A percentile compares a stretch with the other conserved stretches of the same genome.
phyloP scores from a whole-genome alignment of 2,888 invertebrate genomes.

The Apodemia duryi region DNA sequence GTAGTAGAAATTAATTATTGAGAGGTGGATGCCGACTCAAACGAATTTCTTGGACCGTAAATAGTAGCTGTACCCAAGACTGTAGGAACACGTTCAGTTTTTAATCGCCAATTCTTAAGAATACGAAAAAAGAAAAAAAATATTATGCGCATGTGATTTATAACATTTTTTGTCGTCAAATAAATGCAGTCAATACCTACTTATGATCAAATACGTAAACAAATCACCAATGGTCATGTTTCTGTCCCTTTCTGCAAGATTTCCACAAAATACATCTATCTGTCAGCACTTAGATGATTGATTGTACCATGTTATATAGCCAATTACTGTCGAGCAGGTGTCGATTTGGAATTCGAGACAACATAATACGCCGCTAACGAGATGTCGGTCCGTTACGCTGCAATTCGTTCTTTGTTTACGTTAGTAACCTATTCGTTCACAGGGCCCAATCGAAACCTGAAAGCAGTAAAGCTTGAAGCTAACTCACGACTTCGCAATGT shows the following conservation, averaged over 20 bases:
- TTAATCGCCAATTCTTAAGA: too few relatives aligned
- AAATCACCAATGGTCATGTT: not conserved
- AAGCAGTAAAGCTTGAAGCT: conserved; percentile 71
- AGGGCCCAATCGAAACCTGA: conserved; percentile 55
- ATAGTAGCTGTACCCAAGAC: too few relatives aligned
- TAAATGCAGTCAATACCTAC: too few relatives aligned
- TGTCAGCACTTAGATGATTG: conserved; percentile 24
- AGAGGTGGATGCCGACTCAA: too few relatives aligned
- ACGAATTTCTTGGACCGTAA: too few relatives aligned
- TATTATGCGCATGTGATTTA: too few relatives aligned
- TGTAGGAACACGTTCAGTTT: too few relatives aligned
- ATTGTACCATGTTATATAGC: conserved; percentile 35
- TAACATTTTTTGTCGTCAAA: too few relatives aligned
- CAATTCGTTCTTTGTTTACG: conserved; percentile 65
- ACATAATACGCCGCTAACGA: conserved; percentile 59
- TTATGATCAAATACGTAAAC: not conserved
- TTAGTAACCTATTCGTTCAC: conserved; percentile 41
- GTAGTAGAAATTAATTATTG: too few relatives aligned
- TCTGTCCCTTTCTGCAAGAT: conserved; percentile 8
- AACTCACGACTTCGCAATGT: conserved; percentile 69
- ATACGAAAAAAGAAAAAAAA: too few relatives aligned
- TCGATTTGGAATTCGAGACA: conserved; percentile 38
- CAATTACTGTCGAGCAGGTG: conserved; percentile 38
- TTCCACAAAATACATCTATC: conserved; percentile 18
- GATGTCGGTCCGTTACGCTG: conserved; percentile 56